Evolutionary conservation across 2,113 vertebrate genomes (phyloP).

Genomic region (Otolemur garnettii): DNA sequence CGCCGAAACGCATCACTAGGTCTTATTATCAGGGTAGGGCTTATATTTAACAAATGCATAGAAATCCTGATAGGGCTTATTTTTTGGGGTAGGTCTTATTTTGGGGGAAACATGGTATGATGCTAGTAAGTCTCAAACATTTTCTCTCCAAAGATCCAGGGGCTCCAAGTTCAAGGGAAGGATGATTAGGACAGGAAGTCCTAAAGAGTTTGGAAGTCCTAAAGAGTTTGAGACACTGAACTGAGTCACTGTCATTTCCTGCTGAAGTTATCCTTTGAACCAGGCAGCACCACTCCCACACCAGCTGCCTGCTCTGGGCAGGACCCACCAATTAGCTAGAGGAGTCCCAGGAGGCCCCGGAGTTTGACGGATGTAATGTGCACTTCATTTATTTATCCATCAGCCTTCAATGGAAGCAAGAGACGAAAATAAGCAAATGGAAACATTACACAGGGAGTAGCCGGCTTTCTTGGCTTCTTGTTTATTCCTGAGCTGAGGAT

Average conservation of each 20-base stretch:
- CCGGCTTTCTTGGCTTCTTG: not conserved
- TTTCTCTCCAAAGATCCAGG: not conserved
- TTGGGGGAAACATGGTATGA: too few species aligned
- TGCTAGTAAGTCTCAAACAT: not conserved
- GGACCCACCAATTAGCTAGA: not conserved
- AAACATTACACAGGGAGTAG: not conserved
- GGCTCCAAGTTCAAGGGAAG: not conserved
- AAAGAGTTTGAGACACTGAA: not conserved
- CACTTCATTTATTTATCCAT: constrained; percentile 57
- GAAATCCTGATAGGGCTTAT: too few species aligned
- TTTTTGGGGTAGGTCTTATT: too few species aligned
- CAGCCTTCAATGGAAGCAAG: not conserved
- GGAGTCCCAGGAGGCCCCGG: not conserved
- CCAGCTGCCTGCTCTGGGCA: constrained; percentile 53
- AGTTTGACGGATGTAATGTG: not conserved
- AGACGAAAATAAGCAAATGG: constrained; percentile 22
- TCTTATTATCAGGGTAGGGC: too few species aligned
- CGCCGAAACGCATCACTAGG: too few species aligned
- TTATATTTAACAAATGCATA: too few species aligned
- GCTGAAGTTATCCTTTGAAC: not conserved
- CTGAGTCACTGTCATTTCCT: constrained; percentile 47
- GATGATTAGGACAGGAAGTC: not conserved
- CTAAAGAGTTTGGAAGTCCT: not conserved
- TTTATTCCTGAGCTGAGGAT: not conserved
- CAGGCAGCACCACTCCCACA: not conserved